These are phyloP conservation scores for Eurystomus gularis DNA, from an alignment of 2,113 vertebrate genomes.

Conservation along the genomic window DNA sequence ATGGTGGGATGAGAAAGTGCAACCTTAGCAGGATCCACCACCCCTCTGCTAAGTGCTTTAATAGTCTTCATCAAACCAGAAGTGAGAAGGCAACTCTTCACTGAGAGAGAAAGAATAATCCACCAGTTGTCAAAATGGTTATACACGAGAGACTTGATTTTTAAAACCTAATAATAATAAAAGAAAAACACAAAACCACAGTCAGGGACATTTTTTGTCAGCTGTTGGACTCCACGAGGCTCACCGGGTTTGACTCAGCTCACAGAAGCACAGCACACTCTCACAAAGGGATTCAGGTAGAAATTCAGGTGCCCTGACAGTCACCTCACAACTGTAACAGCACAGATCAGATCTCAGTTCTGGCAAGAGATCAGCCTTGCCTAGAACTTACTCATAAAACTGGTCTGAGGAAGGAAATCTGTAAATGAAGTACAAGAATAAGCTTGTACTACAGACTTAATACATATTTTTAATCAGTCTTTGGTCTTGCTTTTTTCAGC, in stretches of 20 bases:
- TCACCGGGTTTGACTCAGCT: background rate
- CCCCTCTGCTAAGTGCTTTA: background rate
- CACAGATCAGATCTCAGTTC: background rate
- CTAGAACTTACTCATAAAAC: background rate
- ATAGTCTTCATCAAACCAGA: background rate
- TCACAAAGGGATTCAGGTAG: background rate
- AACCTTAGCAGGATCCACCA: background rate
- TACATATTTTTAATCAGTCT: background rate
- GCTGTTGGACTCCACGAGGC: background rate
- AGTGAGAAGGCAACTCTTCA: background rate
- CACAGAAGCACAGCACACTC: background rate
- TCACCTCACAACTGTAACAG: accelerated
- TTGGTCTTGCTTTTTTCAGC: background rate
- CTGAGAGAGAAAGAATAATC: background rate
- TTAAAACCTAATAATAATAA: no score
- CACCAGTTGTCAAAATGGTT: background rate
- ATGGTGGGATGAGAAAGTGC: background rate
- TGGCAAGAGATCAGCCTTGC: background rate
- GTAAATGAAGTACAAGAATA: background rate
- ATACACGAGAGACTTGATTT: accelerated
- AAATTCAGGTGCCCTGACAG: background rate
- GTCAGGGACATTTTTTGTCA: background rate
- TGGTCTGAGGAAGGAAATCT: background rate
- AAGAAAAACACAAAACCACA: background rate
- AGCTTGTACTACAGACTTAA: background rate